Base-by-base conservation (phyloP, 2,113 vertebrate genomes). In the Pithys albifrons region DNA sequence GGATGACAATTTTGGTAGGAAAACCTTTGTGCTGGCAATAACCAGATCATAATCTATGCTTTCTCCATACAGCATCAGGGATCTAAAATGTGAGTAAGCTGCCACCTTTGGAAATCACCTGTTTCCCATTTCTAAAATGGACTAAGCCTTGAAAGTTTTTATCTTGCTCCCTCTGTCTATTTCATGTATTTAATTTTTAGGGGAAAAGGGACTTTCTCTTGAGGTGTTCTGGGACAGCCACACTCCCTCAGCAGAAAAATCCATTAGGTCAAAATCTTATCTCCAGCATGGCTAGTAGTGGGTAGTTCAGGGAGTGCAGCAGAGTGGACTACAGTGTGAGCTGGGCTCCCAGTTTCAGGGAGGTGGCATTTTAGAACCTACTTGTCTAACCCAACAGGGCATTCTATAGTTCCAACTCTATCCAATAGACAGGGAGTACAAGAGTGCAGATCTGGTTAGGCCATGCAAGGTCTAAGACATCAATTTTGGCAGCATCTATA, bases 81-180 rank as follows among this genome's bases (percentile, higher is more conserved):
- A 72, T 73, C 48, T 74, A 14, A 45, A 77, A 24, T 5, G 46
- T 71, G 70, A 70, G 39, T 19, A 88, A 89, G 58, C 58, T 55
- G 52, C 0, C 0, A 59, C 35, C 25, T 66, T 71, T 80, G 75
- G 46, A 83, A 80, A 57, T 59, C 1, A 1, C 19, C 11, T 65
- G 7, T 46, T 91, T 86, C 43, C 51, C 8, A 1, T 89, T 87
- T 90, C 81, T 82, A n/a, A 82, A 72, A 46, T 24, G 13, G 41
- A 61, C 29, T 61, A 61, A 89, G 88, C 14, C 10, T 57, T 57
- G 46, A 31, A 27, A 37, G 37, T 23, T 72, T 71, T 67, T 86
- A 25, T 80, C 46, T 79, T 73, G 12, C 20, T 66, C n/a, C 35
- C 19, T 72, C 51, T 90, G 28, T 58, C 46, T 70, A 7, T 77